phyloP scores from a whole-genome alignment of 1,140 invertebrate species.

The Drosophila malerkotliana region DNA sequence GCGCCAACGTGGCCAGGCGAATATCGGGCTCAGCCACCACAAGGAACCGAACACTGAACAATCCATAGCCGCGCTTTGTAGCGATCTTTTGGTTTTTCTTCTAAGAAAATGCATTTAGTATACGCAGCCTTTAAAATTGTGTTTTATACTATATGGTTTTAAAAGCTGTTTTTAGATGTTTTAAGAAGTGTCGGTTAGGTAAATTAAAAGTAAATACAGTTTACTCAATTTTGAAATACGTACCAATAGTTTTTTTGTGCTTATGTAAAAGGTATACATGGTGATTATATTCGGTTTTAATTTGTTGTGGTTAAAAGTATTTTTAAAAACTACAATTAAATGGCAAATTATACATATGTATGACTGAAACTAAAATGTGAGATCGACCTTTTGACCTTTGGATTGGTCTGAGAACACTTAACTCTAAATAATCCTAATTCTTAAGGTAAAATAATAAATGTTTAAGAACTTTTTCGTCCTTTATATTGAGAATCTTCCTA shows the following conservation, averaged over 20 bases:
- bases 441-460: too few species aligned
- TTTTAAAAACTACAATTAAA: background rate
- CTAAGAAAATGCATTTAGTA: slow-evolving; percentile 73
- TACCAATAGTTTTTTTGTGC: slow-evolving; percentile 79
- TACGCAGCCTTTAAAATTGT: slow-evolving; percentile 35
- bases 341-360: background rate
- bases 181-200: slow-evolving; percentile 11
- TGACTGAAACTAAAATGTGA: slow-evolving; percentile 5
- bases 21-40: slow-evolving; percentile 80
- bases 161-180: slow-evolving; percentile 12
- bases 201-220: slow-evolving; percentile 63
- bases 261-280: slow-evolving; percentile 63
- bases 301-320: slow-evolving; percentile 21
- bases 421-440: too few species aligned
- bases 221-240: slow-evolving; percentile 82
- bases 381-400: too few species aligned
- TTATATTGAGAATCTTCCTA: too few species aligned
- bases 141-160: slow-evolving; percentile 14
- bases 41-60: slow-evolving; percentile 81
- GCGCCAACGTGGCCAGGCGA: slow-evolving; percentile 75
- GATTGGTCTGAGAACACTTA: too few species aligned
- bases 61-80: slow-evolving; percentile 71
- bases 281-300: slow-evolving; percentile 23
- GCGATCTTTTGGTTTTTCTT: slow-evolving; percentile 72
- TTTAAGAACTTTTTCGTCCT: too few species aligned